These are phyloP conservation scores for Dendrolimus houi DNA, from an alignment of 2,888 invertebrate species.

Conservation along the genomic window DNA sequence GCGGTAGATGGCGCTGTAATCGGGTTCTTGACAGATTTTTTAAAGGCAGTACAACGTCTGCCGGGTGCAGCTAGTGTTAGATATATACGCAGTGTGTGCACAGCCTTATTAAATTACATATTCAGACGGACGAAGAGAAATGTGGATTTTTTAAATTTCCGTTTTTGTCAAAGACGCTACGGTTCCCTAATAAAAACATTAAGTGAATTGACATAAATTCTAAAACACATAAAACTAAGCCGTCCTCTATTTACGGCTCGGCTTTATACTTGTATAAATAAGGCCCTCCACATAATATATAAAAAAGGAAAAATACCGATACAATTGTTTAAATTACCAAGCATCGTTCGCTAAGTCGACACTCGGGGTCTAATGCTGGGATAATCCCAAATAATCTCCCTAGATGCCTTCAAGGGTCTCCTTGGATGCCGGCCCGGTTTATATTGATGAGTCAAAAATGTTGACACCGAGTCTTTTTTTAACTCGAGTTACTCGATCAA, in stretches of 20 bases:
- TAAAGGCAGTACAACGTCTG: too few species aligned
- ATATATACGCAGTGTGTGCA: too few species aligned
- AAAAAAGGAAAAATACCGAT: background rate
- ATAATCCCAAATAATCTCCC: background rate
- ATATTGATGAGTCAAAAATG: background rate
- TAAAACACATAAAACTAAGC: background rate
- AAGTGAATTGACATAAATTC: background rate
- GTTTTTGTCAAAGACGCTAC: background rate
- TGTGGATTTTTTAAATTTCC: background rate
- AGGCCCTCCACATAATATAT: background rate
- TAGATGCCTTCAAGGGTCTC: background rate
- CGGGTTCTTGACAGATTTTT: too few species aligned
- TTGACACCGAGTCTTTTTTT: background rate
- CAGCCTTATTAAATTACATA: too few species aligned
- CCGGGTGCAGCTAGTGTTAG: too few species aligned
- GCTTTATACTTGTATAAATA: background rate
- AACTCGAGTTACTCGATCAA: too few species aligned
- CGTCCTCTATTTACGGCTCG: background rate
- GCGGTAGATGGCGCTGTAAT: too few species aligned
- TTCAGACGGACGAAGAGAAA: background rate
- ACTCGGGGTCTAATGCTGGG: background rate
- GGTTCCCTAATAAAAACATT: background rate
- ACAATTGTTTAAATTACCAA: background rate
- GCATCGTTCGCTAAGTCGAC: background rate
- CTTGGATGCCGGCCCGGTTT: background rate